Base-by-base conservation (phyloP, 2,888 invertebrate genomes). In the Galeopsomyia nigrocyanea region DNA sequence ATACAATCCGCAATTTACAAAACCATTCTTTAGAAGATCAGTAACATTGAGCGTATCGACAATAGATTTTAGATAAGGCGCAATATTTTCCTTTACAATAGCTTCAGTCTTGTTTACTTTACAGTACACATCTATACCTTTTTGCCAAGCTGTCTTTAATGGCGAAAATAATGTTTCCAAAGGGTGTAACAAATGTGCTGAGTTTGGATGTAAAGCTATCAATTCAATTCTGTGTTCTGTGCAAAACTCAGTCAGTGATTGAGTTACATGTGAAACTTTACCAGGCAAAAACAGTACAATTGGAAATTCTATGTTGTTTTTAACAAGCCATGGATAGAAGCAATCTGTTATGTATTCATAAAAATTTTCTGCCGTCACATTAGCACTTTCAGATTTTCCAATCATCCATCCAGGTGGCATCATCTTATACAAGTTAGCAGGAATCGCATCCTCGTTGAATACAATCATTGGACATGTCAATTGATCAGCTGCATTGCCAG, bases 251-350 rank as follows among this genome's bases (percentile, higher is more conserved):
- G 76, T 78, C 21, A 79, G 51, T 10, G 73, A 67, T 50, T 78
- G 50, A 26, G 73, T 75, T 26, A 79, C 47, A 70, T 79, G 77
- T 9, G 79, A 77, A 31, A 62, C 47, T 66, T 76, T 75, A n/a
- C 79, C 76, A 76, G 80, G 77, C 17, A 79, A 50, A 71, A 79
- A 80, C 16, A 80, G 62, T 10, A 80, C 73, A 9, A 80, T 70
- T n/a, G 79, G 79, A 46, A 77, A 49, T 62, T 67, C 57, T 68
- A 76, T 68, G 46, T 76, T 64, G 39, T 56, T 71, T 62, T 79
- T 56, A 17, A 70, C 16, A 10, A 80, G 55, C 67, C 61, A 79
- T 22, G 78, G 76, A 31, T 73, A n/a, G 63, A 79, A 80, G 6
- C 72, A 65, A 51, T 77, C 76, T 9, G 74, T 68, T n/a, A 80